Evolutionary conservation across 1,140 invertebrate genomes (phyloP).

Genomic region (Tetraneura akinire): DNA sequence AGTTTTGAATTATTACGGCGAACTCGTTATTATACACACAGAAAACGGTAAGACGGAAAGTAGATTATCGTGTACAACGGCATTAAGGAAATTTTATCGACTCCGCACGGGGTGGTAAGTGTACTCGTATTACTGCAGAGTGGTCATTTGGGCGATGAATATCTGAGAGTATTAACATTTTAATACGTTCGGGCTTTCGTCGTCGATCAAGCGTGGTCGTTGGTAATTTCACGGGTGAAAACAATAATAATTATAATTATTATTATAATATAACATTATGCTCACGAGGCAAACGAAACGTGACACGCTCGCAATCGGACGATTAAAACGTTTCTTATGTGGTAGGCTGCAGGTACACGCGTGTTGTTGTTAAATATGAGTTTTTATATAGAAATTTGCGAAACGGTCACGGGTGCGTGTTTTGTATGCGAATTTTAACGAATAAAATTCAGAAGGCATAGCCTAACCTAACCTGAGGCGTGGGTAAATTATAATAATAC

Average conservation of each 20-base stretch:
- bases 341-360: no score
- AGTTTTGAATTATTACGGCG: not conserved
- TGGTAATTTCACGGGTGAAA: not conserved
- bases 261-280: not conserved
- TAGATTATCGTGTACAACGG: not conserved
- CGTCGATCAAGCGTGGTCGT: not conserved
- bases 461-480: no score
- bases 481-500: conserved; percentile 31
- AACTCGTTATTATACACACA: not conserved
- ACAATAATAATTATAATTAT: conserved; percentile 19
- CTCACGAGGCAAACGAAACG: not conserved
- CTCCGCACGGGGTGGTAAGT: no score
- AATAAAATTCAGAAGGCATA: no score
- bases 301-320: not conserved
- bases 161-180: conserved; percentile 3
- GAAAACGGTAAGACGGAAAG: not conserved
- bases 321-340: not conserved
- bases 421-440: no score
- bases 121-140: not conserved
- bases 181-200: not conserved
- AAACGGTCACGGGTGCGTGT: no score
- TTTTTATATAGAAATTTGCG: not conserved
- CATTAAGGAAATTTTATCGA: not conserved
- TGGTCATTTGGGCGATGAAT: not conserved
- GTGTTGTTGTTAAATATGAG: not conserved